Conservation (phyloP, 2,797 vertebrate species). For the Megaceryle alcyon region DNA sequence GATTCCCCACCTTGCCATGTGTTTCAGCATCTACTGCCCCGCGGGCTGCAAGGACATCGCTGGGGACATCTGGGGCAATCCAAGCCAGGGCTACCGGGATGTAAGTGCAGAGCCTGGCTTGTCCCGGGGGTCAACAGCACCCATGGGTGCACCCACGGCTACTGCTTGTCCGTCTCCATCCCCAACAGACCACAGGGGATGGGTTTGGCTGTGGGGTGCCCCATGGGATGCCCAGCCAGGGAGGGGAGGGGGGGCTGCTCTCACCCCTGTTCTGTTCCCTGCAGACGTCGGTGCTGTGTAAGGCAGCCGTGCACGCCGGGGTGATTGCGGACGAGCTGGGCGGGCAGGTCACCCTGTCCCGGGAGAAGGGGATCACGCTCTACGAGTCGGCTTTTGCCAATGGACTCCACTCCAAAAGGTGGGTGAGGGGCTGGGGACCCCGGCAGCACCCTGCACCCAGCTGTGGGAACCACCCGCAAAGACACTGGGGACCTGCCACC, state of each 20-base stretch:
- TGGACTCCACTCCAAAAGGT: conserved; percentile 86
- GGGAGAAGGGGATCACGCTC: conserved; percentile 82
- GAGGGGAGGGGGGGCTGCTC: background rate
- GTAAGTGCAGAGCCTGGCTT: conserved; percentile 71
- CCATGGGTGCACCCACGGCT: background rate
- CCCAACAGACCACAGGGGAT: background rate
- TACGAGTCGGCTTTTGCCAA: conserved; percentile 88
- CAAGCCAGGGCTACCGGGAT: conserved; percentile 86
- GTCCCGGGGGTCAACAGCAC: fast-evolving
- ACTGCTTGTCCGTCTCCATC: background rate
- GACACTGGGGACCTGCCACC: background rate
- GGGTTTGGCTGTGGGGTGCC: background rate
- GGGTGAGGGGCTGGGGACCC: background rate
- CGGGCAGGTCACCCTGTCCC: conserved; percentile 79
- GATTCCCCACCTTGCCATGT: background rate
- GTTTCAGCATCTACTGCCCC: conserved; percentile 86
- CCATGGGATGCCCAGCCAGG: background rate
- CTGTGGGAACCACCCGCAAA: fast-evolving
- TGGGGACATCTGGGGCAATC: conserved; percentile 88
- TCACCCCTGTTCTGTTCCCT: background rate
- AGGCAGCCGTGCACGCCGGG: conserved; percentile 87
- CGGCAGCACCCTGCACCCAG: background rate
- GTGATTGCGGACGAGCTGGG: conserved; percentile 81
- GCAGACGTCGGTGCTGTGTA: conserved; percentile 89
- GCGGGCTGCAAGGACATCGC: conserved; percentile 84